Percentiles rank a stretch among this genome's conserved stretches.
phyloP scores from a whole-genome alignment of 2,888 invertebrate species.

The Apoderus coryli region DNA sequence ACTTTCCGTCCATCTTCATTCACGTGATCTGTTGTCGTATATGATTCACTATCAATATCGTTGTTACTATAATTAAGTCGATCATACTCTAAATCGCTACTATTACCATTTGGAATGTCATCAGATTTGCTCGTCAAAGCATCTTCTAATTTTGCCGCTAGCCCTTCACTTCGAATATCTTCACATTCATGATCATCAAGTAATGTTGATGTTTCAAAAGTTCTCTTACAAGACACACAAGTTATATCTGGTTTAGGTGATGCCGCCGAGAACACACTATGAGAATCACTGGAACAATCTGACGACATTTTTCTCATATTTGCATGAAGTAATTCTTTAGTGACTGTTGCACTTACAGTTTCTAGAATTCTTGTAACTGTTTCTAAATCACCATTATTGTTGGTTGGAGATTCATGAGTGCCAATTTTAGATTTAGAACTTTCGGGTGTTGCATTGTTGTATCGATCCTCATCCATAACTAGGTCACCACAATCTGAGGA shows the following conservation, averaged over 20 bases:
- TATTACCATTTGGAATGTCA: slow-evolving; percentile 35
- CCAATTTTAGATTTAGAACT: slow-evolving; percentile 26
- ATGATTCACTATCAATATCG: slow-evolving; percentile 39
- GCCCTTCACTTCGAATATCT: slow-evolving; percentile 52
- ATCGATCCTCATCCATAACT: slow-evolving; percentile 54
- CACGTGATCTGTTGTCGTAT: slow-evolving; percentile 32
- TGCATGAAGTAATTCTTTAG: slow-evolving; percentile 56
- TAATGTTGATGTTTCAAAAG: slow-evolving; percentile 43
- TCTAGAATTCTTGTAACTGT: slow-evolving; percentile 58
- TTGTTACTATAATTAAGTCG: slow-evolving; percentile 33
- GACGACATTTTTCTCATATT: slow-evolving; percentile 53
- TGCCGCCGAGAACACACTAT: slow-evolving; percentile 26
- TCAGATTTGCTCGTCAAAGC: slow-evolving; percentile 40
- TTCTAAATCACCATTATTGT: slow-evolving; percentile 42
- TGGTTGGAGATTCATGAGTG: slow-evolving; percentile 23
- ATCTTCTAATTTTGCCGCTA: slow-evolving; percentile 63
- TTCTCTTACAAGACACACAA: slow-evolving; percentile 44
- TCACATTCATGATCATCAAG: slow-evolving; percentile 60
- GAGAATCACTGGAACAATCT: slow-evolving; percentile 36
- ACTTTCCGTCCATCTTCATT: slow-evolving; percentile 57
- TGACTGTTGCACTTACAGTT: slow-evolving; percentile 60
- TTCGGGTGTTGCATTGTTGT: slow-evolving; percentile 34
- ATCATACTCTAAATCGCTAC: slow-evolving; percentile 30
- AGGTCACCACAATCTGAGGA: slow-evolving; percentile 37
- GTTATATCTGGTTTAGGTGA: slow-evolving; percentile 32